Evolutionary conservation across 1,140 invertebrate species (phyloP).

Genomic region (Probaryconus sp.): DNA sequence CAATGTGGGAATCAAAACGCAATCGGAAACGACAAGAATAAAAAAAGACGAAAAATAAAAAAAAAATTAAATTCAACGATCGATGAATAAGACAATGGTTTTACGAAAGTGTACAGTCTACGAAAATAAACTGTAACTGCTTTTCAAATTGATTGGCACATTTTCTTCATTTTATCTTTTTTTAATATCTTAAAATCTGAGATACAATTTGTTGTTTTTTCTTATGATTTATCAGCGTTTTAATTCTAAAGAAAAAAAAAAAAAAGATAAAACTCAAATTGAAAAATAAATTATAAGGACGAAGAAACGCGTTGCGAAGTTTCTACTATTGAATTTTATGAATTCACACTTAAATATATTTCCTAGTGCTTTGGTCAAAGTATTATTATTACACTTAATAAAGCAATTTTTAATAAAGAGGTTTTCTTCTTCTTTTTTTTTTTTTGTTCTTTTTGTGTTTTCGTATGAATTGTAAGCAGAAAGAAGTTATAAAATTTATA

Average conservation of each 20-base stretch:
- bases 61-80: slow-evolving; percentile 4
- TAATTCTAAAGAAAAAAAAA: neutral
- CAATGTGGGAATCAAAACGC: too few relatives aligned
- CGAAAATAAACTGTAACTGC: neutral
- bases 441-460: slow-evolving; percentile 22
- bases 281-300: slow-evolving; percentile 10
- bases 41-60: slow-evolving; percentile 3
- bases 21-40: slow-evolving; percentile 5
- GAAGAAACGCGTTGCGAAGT: slow-evolving; percentile 43
- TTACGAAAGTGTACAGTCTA: slow-evolving; percentile 48
- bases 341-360: slow-evolving; percentile 55
- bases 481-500: slow-evolving; percentile 79
- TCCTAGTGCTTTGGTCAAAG: slow-evolving; percentile 69
- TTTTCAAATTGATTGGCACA: slow-evolving; percentile 27
- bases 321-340: slow-evolving; percentile 23
- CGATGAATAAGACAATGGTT: slow-evolving; percentile 43
- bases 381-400: slow-evolving; percentile 68
- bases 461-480: slow-evolving; percentile 71
- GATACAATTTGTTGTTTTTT: neutral
- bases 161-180: slow-evolving; percentile 1
- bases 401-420: slow-evolving; percentile 63
- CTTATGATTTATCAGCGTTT: neutral
- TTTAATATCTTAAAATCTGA: slow-evolving; percentile 1
- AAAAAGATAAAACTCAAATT: neutral
- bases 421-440: slow-evolving; percentile 8